phyloP scores from a whole-genome alignment of 2,888 invertebrate genomes.

The Chymomyza caudatula region DNA sequence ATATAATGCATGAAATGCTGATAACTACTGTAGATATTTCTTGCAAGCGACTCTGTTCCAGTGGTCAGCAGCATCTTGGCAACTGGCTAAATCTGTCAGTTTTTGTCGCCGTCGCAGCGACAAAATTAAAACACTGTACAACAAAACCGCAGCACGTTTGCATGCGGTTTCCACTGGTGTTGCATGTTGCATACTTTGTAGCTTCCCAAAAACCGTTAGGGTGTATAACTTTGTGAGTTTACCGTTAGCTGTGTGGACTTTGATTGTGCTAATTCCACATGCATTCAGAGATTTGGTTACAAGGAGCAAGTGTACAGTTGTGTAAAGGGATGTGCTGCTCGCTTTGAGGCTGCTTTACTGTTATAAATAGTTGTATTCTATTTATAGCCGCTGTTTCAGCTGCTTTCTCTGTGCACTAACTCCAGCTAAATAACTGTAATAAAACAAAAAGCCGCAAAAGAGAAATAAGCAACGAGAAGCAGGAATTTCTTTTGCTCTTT shows the following conservation, averaged over 20 bases:
- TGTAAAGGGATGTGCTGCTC: background rate
- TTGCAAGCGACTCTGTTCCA: background rate
- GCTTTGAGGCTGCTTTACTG: no score
- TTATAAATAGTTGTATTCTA: background rate
- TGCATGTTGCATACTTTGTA: constrained; percentile 63
- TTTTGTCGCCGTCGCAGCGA: no score
- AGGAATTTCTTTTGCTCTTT: constrained; percentile 35
- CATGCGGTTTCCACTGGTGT: constrained; percentile 44
- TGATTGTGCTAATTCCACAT: constrained; percentile 56
- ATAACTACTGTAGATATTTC: constrained; percentile 39
- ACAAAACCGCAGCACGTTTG: constrained; percentile 66
- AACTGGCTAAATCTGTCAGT: background rate
- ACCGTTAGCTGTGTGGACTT: background rate
- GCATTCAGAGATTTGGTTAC: background rate
- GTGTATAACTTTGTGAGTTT: background rate
- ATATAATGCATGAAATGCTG: no score
- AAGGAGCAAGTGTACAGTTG: no score
- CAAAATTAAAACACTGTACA: background rate
- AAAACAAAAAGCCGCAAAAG: constrained; percentile 14
- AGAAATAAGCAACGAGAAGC: background rate
- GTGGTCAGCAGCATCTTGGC: background rate
- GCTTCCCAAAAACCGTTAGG: constrained; percentile 17
- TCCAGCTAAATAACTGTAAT: constrained; percentile 29
- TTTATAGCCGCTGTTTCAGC: background rate
- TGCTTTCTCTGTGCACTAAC: background rate